These are phyloP conservation scores for Agrotis puta DNA, from an alignment of 2,888 invertebrate species.

Conservation along the genomic window DNA sequence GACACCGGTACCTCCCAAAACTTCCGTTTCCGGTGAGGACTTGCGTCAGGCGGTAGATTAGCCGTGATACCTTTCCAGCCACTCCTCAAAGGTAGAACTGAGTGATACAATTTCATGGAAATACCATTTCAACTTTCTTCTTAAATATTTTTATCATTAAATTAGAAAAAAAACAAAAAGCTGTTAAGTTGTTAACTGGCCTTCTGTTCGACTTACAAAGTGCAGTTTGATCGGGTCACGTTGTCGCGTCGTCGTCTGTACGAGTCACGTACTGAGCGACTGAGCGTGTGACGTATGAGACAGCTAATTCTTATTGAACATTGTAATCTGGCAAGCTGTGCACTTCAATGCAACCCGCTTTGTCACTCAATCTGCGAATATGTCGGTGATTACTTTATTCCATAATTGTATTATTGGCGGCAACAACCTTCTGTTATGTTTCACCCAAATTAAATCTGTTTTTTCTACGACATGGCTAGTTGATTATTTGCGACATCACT, in stretches of 20 bases:
- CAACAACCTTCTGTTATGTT: not conserved
- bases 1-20: too few species aligned
- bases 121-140: too few species aligned
- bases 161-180: too few species aligned
- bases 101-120: too few species aligned
- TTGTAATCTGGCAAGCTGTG: slow-evolving; percentile 34
- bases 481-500: too few species aligned
- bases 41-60: too few species aligned
- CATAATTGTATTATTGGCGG: not conserved
- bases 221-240: slow-evolving; percentile 18
- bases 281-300: slow-evolving; percentile 36
- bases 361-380: not conserved
- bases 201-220: not conserved
- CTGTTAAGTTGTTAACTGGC: not conserved
- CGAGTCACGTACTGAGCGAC: slow-evolving; percentile 35
- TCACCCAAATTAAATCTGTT: too few species aligned
- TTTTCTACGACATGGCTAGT: too few species aligned
- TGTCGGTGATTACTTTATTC: not conserved
- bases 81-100: too few species aligned
- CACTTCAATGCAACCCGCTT: slow-evolving; percentile 18
- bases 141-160: too few species aligned
- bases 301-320: slow-evolving; percentile 57
- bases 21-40: too few species aligned
- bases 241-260: not conserved
- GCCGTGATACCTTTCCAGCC: too few species aligned